phyloP scores from a whole-genome alignment of 2,113 vertebrate species.

The Oostethus manadensis region DNA sequence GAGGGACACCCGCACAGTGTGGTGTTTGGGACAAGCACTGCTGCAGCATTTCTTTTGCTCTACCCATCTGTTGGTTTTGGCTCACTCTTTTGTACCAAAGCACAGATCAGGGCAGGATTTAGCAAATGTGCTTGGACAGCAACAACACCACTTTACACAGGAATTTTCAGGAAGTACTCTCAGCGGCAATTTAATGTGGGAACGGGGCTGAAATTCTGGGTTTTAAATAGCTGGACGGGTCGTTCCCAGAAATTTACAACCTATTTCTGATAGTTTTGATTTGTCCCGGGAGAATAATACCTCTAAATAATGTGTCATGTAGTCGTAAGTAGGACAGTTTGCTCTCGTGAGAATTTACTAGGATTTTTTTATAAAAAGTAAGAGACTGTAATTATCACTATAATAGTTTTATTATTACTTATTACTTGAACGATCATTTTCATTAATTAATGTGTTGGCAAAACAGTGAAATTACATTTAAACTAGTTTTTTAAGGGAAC shows the following conservation, averaged over 20 bases:
- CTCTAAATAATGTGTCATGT: slow-evolving; percentile 8
- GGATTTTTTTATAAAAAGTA: background rate
- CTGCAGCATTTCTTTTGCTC: slow-evolving; percentile 63
- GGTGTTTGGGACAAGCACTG: slow-evolving; percentile 62
- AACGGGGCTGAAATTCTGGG: slow-evolving; percentile 28
- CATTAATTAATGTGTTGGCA: too few relatives aligned
- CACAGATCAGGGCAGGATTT: slow-evolving; percentile 52
- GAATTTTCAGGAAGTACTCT: slow-evolving; percentile 61
- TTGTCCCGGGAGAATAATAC: slow-evolving; percentile 14
- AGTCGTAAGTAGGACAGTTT: slow-evolving; percentile 2
- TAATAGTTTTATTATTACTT: too few relatives aligned
- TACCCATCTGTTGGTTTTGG: slow-evolving; percentile 72
- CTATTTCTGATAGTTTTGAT: slow-evolving; percentile 23
- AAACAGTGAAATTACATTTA: background rate
- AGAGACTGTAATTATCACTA: too few relatives aligned
- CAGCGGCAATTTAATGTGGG: slow-evolving; percentile 54
- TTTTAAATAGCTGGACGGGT: slow-evolving; percentile 40
- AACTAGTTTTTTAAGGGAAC: too few relatives aligned
- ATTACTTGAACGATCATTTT: too few relatives aligned
- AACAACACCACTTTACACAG: slow-evolving; percentile 64
- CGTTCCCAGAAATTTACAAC: slow-evolving; percentile 40
- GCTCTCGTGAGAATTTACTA: background rate
- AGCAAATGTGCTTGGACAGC: slow-evolving; percentile 57
- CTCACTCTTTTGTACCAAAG: slow-evolving; percentile 52
- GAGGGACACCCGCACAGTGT: slow-evolving; percentile 52